Evolutionary conservation across 1,140 invertebrate species (phyloP).

Genomic region (Drosophila paulistorum): DNA sequence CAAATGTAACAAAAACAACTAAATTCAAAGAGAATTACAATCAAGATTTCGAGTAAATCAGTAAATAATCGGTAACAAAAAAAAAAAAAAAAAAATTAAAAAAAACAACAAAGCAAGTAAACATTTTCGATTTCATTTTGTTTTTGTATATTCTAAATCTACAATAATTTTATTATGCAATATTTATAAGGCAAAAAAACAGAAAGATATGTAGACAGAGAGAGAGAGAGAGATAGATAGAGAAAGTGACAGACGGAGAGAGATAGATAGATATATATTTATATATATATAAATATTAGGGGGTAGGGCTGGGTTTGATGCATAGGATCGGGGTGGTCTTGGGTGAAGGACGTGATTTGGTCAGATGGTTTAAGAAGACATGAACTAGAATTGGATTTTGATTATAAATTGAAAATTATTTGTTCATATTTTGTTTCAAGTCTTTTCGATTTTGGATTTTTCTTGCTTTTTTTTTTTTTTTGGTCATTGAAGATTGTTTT

Average conservation of each 20-base stretch:
- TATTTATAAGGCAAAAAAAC: constrained; percentile 48
- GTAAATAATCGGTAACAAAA: constrained; percentile 3
- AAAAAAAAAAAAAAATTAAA: neutral
- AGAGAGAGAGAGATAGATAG: constrained; percentile 21
- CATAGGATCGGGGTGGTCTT: neutral
- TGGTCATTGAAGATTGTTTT: constrained; percentile 64
- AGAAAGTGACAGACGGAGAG: constrained; percentile 22
- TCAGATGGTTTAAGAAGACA: constrained; percentile 21
- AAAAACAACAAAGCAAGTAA: neutral
- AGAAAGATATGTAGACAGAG: constrained; percentile 25
- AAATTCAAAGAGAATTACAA: neutral
- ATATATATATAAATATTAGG: constrained; percentile 7
- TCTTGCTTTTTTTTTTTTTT: constrained; percentile 2
- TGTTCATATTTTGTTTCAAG: constrained; percentile 4
- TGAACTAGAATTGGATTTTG: constrained; percentile 31
- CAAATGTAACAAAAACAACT: neutral
- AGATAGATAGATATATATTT: constrained; percentile 28
- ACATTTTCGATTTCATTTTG: neutral
- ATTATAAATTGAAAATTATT: constrained; percentile 10
- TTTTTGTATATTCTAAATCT: constrained; percentile 2
- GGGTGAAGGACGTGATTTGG: neutral
- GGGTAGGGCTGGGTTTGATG: neutral
- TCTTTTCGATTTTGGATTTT: constrained; percentile 6
- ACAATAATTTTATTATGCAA: constrained; percentile 40
- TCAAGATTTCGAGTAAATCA: neutral